Conservation (phyloP, 1,140 invertebrate species). For the Drosophila tani region DNA sequence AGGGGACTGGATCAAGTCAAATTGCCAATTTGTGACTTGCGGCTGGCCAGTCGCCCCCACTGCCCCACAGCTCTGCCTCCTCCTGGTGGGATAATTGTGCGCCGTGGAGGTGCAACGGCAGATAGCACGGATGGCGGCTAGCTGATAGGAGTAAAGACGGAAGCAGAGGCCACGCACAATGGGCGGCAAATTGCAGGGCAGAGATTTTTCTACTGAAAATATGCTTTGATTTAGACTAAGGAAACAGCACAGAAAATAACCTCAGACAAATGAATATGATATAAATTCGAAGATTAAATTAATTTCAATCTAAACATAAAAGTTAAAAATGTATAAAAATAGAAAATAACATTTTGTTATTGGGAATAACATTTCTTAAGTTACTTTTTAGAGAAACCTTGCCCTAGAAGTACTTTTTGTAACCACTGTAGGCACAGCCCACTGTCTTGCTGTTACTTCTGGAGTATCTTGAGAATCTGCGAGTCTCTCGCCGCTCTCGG, state of each 20-base stretch:
- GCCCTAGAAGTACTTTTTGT: too few relatives aligned
- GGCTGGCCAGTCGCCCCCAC: conserved; percentile 21
- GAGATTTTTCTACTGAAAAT: conserved; percentile 10
- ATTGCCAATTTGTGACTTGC: conserved; percentile 77
- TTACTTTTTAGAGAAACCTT: neutral
- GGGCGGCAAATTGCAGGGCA: conserved; percentile 37
- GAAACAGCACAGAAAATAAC: neutral
- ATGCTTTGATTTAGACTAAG: neutral
- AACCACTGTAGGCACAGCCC: neutral
- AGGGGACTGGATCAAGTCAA: conserved; percentile 68
- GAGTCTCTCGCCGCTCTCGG: neutral
- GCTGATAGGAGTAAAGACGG: neutral
- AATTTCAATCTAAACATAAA: neutral
- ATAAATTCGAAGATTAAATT: neutral
- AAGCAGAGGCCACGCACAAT: conserved; percentile 40
- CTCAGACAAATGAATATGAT: neutral
- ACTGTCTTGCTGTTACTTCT: conserved; percentile 19
- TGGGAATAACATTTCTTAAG: neutral
- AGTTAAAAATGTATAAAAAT: too few relatives aligned
- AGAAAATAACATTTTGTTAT: too few relatives aligned
- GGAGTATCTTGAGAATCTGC: conserved; percentile 18
- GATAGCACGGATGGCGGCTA: conserved; percentile 3
- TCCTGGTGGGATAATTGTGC: conserved; percentile 49
- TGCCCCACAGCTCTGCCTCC: neutral
- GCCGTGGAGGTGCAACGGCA: conserved; percentile 45